Evolutionary conservation across 1,140 invertebrate species (phyloP).

Genomic region (Zelostemma sp.): DNA sequence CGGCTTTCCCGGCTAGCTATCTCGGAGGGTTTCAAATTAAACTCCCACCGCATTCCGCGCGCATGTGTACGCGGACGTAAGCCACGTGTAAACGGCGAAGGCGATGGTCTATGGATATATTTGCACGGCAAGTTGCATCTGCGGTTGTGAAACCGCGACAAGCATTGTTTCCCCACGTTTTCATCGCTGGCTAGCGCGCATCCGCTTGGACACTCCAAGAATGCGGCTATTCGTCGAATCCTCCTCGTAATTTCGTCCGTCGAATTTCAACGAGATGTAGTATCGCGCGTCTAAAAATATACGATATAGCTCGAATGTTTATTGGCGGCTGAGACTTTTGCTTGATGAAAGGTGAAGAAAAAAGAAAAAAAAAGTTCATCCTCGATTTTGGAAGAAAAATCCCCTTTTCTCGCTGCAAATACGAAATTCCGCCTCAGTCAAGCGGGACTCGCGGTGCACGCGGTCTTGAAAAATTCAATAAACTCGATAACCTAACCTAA

Average conservation of each 20-base stretch:
- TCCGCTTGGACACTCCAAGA: too few species aligned
- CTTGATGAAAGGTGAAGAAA: constrained; percentile 3
- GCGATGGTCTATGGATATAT: constrained; percentile 22
- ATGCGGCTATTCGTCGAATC: too few species aligned
- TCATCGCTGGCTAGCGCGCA: too few species aligned
- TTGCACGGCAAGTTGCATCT: constrained; percentile 17
- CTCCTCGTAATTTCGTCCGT: too few species aligned
- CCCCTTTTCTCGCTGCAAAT: too few species aligned
- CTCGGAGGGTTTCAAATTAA: constrained; percentile 56
- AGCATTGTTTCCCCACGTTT: constrained; percentile 17
- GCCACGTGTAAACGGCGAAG: constrained; percentile 40
- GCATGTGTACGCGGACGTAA: constrained; percentile 29
- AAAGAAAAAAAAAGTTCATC: too few species aligned
- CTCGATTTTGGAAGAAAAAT: too few species aligned
- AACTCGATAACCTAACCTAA: too few species aligned
- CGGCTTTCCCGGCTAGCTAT: constrained; percentile 43
- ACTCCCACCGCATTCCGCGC: constrained; percentile 38
- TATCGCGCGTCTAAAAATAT: too few species aligned
- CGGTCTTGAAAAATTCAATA: background rate
- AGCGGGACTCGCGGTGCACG: too few species aligned
- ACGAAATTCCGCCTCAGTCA: too few species aligned
- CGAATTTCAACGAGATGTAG: background rate
- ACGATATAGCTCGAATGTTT: background rate
- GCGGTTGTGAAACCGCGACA: constrained; percentile 16
- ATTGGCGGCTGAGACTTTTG: background rate